These are phyloP conservation scores for Poeciliopsis occidentalis DNA, from an alignment of 2,113 vertebrate species.

Conservation along the genomic window DNA sequence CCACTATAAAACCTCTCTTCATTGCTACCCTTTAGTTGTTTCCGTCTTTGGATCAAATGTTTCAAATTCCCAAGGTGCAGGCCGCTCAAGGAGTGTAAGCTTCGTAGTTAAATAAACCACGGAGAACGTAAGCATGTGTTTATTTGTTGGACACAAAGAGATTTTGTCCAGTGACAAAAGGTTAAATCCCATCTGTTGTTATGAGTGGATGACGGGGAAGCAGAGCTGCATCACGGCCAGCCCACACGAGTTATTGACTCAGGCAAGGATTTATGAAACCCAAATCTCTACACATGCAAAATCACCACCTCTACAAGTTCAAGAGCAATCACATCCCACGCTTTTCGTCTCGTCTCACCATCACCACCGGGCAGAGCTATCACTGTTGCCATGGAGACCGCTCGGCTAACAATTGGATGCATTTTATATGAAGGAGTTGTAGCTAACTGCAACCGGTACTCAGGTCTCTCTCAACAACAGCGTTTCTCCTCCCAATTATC, in stretches of 20 bases:
- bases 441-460: neutral
- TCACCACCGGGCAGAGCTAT: neutral
- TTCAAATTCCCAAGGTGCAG: slow-evolving; percentile 2
- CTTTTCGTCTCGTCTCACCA: neutral
- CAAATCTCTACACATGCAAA: slow-evolving; percentile 4
- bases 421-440: neutral
- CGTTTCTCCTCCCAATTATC: neutral
- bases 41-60: neutral
- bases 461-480: neutral
- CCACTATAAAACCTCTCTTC: neutral
- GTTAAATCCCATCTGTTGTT: slow-evolving; percentile 61
- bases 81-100: slow-evolving; percentile 14
- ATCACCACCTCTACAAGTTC: neutral
- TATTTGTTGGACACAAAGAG: slow-evolving; percentile 27
- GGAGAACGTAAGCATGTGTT: slow-evolving; percentile 27
- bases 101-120: slow-evolving; percentile 13
- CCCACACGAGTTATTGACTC: slow-evolving; percentile 2
- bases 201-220: slow-evolving; percentile 27
- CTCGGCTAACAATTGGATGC: neutral
- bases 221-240: slow-evolving; percentile 30
- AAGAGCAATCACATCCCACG: neutral
- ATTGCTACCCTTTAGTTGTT: neutral
- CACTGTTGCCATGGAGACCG: neutral
- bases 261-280: neutral
- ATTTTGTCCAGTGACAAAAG: slow-evolving; percentile 37